Base-by-base conservation (phyloP, 1,140 invertebrate genomes). In the Drosophila ambigua region DNA sequence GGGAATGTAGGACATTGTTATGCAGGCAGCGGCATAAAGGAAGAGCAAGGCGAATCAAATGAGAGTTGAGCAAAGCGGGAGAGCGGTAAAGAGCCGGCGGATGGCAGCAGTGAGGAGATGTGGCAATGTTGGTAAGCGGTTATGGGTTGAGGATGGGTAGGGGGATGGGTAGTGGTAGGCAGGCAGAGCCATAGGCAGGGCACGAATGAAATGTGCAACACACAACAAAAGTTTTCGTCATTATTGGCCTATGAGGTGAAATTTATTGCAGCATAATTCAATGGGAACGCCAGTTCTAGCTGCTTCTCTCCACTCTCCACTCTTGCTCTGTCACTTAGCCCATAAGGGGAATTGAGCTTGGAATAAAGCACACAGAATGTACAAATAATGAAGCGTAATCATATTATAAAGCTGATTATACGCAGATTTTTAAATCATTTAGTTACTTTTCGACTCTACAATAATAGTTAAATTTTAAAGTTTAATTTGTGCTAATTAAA, bases 211-310 rank as follows among this genome's bases (percentile, higher is more conserved):
- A 82, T 88, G 83, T 88, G 79, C 83, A 77, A 79, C 76, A 79
- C 83, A 83, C 83, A 87, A 83, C 83, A 87, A 87, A 88, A 88
- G 83, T 88, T 88, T 69, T 88, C 79, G 67, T 88, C 79, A 88
- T 88, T 88, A 88, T 88, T 88, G 83, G 83, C 83, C 88, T 72
- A 88, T 83, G 79, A 88, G 83, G 83, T 88, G 76, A 79, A 88
- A 83, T 88, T 83, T 83, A 88, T 88, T 88, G 83, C 83, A 87
- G 72, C 79, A 88, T 83, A 88, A 79, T 79, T 88, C 73, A 87
- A 84, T 74, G 73, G 71, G 39, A 58, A 45, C 23, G 59, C 35
- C 53, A 28, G 23, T 57, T 55, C 6, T 35, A 44, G 9, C 51
- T 54, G 16, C 44, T 5, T 16, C 52, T 44, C 43, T 26, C 51